Base-by-base conservation (phyloP, 1,140 invertebrate genomes). In the Zaprionus capensis region DNA sequence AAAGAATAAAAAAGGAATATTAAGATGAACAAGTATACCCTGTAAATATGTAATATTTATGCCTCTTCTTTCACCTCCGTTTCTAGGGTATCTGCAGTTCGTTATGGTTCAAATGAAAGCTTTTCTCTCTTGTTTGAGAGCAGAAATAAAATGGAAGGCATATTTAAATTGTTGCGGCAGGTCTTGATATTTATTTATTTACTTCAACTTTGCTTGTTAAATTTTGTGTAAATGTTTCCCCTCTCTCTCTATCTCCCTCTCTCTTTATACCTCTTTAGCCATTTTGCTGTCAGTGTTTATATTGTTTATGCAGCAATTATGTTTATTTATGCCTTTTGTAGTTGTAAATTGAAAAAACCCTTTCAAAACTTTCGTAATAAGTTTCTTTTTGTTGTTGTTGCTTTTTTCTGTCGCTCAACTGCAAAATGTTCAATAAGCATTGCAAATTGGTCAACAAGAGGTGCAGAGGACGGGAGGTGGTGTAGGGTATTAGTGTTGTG, bases 101-200 rank as follows among this genome's bases (percentile, higher is more conserved):
- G 44, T 58, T 51, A 36, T 24, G 20, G 15, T n/a, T 2, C 17
- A 17, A 11, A 38, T 11, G 46, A 53, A 17, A 26, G 17, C 12
- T 57, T 70, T 75, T 44, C 56, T 58, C 53, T 62, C 17, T 44
- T 80, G 44, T 71, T 73, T 51, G 5, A n/a, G 38, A 15, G 15
- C 6, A n/a, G 38, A 41, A n/a, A 38, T 4, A 49, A n/a, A 49
- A 49, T 11, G n/a, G n/a, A 22, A 49, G 4, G 9, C 20, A 49
- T 49, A 22, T 49, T 49, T 49, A 81, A 81, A 78, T 78, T 85
- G 82, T 85, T 85, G 78, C 65, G 82, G 82, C 78, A 84, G 82
- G 82, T 85, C 82, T 78, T 72, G 63, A 65, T 80, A 72, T 71
- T 78, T 67, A 64, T 73, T 62, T 69, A 62, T 49, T 65, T 79